Evolutionary conservation across 2,888 invertebrate species (phyloP).

Genomic region (Pardosa pseudoannulata): DNA sequence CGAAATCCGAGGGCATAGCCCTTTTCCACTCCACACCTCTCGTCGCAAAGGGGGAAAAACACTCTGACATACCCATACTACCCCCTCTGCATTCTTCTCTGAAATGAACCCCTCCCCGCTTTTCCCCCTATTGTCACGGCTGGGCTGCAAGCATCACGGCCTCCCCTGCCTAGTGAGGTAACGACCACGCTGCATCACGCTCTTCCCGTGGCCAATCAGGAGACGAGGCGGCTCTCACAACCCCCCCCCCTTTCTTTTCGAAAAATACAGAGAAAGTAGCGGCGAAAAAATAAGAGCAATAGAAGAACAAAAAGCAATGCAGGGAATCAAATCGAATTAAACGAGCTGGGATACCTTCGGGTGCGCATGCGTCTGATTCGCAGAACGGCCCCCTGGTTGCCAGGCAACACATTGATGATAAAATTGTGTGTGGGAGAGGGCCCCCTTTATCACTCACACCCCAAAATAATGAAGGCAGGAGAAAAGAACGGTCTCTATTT

Average conservation of each 20-base stretch:
- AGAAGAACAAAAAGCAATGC: not conserved
- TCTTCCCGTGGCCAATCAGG: not conserved
- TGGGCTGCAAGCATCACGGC: not conserved
- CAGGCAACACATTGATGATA: not conserved
- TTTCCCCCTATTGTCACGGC: too few species aligned
- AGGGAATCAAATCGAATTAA: slow-evolving; percentile 4
- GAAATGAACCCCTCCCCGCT: not conserved
- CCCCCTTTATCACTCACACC: too few species aligned
- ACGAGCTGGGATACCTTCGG: not conserved
- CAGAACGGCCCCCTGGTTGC: not conserved
- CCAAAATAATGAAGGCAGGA: too few species aligned
- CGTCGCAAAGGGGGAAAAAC: not conserved
- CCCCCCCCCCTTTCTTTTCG: too few species aligned
- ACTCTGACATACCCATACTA: not conserved
- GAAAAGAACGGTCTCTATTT: too few species aligned
- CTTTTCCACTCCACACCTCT: too few species aligned
- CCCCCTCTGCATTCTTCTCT: not conserved
- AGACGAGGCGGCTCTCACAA: not conserved
- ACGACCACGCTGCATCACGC: slow-evolving; percentile 3
- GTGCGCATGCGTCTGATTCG: not conserved
- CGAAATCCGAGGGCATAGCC: too few species aligned
- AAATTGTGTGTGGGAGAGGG: not conserved
- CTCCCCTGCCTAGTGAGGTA: not conserved
- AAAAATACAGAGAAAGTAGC: not conserved
- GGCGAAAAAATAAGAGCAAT: not conserved